These are phyloP conservation scores for Stenichneumon culpator DNA, from an alignment of 2,888 invertebrate genomes.

Conservation along the genomic window DNA sequence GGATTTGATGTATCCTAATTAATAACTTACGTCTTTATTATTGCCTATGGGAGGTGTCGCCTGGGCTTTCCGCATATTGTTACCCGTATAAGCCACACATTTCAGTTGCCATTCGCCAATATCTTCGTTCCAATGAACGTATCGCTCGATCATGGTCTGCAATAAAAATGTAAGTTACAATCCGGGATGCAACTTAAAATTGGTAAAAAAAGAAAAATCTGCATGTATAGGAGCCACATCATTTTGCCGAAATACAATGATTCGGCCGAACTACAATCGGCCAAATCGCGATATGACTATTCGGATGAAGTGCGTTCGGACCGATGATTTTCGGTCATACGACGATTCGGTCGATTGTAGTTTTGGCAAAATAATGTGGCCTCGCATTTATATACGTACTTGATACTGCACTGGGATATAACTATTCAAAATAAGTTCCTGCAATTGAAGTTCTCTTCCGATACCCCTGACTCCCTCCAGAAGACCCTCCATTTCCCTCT, in stretches of 20 bases:
- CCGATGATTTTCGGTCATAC: no score
- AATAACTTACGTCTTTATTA: slow-evolving; percentile 80
- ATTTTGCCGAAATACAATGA: no score
- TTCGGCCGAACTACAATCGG: no score
- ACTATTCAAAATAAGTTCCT: slow-evolving; percentile 95
- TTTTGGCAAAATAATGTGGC: no score
- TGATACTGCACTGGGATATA: slow-evolving; percentile 98
- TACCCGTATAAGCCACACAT: slow-evolving; percentile 99
- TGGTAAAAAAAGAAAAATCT: no score
- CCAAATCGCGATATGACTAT: no score
- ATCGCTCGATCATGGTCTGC: slow-evolving; percentile 94
- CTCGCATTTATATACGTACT: slow-evolving; percentile 85
- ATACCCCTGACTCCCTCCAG: slow-evolving; percentile 96
- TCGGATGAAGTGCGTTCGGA: no score
- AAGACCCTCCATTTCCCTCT: slow-evolving; percentile 98
- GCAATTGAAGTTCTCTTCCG: slow-evolving; percentile 95
- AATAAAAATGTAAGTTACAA: slow-evolving; percentile 35
- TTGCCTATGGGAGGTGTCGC: slow-evolving; percentile 77
- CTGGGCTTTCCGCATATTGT: slow-evolving; percentile 95
- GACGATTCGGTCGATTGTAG: no score
- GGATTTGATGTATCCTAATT: neutral
- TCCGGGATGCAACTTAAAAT: neutral
- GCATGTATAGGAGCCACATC: no score
- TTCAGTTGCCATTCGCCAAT: slow-evolving; percentile 99
- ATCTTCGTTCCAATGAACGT: slow-evolving; percentile 99